Evolutionary conservation across 2,113 vertebrate genomes (phyloP).

Genomic region (Regulus satrapa): DNA sequence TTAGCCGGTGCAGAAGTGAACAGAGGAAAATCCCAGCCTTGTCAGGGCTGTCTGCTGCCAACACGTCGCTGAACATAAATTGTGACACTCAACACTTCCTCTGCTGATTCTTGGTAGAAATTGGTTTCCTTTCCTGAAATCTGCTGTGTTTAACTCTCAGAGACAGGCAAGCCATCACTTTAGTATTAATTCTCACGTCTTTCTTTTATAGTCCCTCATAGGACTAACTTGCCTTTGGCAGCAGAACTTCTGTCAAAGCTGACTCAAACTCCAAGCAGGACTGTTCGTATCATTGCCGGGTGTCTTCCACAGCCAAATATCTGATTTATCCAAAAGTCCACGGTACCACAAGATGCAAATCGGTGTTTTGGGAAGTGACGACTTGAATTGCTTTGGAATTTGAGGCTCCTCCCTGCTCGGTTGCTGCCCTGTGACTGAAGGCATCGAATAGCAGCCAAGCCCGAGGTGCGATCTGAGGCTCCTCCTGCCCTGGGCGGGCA

Average conservation of each 20-base stretch:
- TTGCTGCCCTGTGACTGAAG: background rate
- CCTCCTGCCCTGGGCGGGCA: rapidly evolving
- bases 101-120: background rate
- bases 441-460: rapidly evolving
- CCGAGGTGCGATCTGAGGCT: background rate
- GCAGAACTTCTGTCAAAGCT: background rate
- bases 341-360: background rate
- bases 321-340: background rate
- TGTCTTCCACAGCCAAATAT: background rate
- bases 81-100: background rate
- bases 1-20: background rate
- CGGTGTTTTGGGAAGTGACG: background rate
- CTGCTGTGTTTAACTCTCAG: background rate
- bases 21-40: slow-evolving; percentile 3
- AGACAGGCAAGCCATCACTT: rapidly evolving
- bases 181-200: background rate
- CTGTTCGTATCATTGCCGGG: background rate
- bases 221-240: background rate
- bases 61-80: background rate
- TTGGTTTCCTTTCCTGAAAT: slow-evolving; percentile 42
- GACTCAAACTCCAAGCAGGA: background rate
- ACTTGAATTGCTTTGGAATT: background rate
- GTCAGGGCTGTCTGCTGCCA: background rate
- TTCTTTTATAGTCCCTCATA: background rate
- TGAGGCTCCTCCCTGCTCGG: background rate